Evolutionary conservation across 2,113 vertebrate genomes (phyloP).

Genomic region (Dryoscopus gambensis): DNA sequence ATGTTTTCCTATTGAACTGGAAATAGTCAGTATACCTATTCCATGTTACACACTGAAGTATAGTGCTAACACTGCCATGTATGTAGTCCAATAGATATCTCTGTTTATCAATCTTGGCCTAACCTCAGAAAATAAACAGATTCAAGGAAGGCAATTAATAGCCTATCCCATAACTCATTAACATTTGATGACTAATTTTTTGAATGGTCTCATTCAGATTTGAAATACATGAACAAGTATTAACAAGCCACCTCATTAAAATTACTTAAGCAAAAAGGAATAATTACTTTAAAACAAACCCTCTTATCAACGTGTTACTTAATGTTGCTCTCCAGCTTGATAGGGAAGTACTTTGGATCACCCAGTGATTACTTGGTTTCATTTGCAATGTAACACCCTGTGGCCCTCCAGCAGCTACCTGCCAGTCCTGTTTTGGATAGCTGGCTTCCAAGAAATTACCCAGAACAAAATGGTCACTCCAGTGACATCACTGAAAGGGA

Average conservation of each 20-base stretch:
- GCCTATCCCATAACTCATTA: background rate
- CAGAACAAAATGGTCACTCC: background rate
- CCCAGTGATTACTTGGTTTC: fast-evolving
- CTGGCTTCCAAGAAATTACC: background rate
- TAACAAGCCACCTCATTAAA: constrained; percentile 9
- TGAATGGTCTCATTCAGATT: background rate
- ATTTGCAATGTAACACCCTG: background rate
- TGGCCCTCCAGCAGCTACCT: background rate
- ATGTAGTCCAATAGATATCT: background rate
- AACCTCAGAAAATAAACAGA: constrained; percentile 12
- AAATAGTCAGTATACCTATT: background rate
- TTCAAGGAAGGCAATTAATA: constrained; percentile 10
- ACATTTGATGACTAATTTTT: constrained; percentile 14
- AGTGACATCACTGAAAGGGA: background rate
- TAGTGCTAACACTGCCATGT: background rate
- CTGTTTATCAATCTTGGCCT: background rate
- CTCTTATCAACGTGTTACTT: background rate
- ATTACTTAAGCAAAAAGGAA: background rate
- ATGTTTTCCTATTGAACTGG: background rate
- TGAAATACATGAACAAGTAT: background rate
- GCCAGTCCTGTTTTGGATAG: background rate
- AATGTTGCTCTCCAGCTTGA: background rate
- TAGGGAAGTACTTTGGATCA: background rate
- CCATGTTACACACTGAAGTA: background rate
- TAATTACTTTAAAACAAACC: background rate